phyloP scores from a whole-genome alignment of 2,113 vertebrate genomes.

The Mustela nigripes region DNA sequence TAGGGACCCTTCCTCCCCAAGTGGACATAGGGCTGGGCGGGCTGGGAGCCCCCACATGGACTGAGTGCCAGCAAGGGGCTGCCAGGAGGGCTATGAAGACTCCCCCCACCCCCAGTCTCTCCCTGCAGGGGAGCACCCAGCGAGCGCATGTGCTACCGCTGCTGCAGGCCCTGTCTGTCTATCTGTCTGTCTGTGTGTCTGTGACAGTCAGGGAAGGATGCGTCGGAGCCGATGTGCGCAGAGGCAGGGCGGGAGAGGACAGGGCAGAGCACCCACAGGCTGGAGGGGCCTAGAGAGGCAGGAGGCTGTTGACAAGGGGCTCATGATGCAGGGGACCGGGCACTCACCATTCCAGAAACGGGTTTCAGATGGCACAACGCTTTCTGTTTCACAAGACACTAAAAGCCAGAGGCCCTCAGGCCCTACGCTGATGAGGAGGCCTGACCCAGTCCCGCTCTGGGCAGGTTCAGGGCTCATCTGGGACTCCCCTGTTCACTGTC shows the following conservation, averaged over 20 bases:
- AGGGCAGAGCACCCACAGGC: background rate
- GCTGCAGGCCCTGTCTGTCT: conserved; percentile 79
- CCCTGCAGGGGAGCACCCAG: conserved; percentile 45
- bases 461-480: background rate
- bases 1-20: conserved; percentile 52
- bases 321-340: background rate
- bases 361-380: conserved; percentile 60
- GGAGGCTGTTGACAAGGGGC: background rate
- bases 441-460: background rate
- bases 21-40: conserved; percentile 75
- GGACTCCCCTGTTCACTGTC: background rate
- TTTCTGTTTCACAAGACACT: conserved; percentile 61
- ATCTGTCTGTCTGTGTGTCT: conserved; percentile 87
- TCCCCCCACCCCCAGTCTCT: background rate
- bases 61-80: conserved; percentile 75
- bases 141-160: conserved; percentile 75
- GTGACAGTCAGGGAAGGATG: conserved; percentile 78
- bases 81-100: conserved; percentile 45
- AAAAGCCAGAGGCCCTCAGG: conserved; percentile 23
- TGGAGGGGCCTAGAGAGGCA: background rate
- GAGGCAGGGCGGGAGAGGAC: conserved; percentile 40
- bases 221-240: background rate
- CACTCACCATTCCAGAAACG: conserved; percentile 58
- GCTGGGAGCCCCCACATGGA: conserved; percentile 75
- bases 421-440: background rate